Evolutionary conservation across 2,888 invertebrate genomes (phyloP), one percentile per base, ranked within the genome.

Genomic region (Protodeltote pygarga): DNA sequence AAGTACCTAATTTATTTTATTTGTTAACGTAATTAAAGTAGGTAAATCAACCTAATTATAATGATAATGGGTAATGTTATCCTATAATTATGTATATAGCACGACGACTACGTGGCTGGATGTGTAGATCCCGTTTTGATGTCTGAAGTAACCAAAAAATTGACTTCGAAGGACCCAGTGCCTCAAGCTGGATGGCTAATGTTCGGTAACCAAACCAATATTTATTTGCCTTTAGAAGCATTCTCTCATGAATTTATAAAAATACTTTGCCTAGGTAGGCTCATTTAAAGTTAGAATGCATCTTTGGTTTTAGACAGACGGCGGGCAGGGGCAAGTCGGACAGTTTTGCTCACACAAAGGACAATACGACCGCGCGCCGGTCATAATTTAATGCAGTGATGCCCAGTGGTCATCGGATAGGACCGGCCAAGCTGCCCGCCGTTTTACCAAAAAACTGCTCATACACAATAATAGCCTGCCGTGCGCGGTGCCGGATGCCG

Each of bases 111-210:
- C 73, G 79, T 71, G 48, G 75, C 82, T 0, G 83, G 83, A 0
- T 85, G 87, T 52, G 48, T 89, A 15, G 85, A 83, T 0, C 81
- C 87, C 0, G 75, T 49, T 1, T 62, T 89, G 10, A 77, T 91
- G 81, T 83, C 91, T 1, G 78, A 80, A 38, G 83, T 90, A 8
- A 86, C 89, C 0, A 89, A 85, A 45, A 19, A 5, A 2, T 60
- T 91, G 50, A 78, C 79, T 0, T 21, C 64, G 11, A 85, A 78
- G 39, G 84, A 88, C 3, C 85, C 86, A 0, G 84, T 90, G 2
- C 73, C 81, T 0, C 80, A 83, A 39, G 75, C 79, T 11, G 90
- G 92, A 2, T 92, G 92, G 92, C 72, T 92, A 2, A 89, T 92
- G 90, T 89, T 85, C 49, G 91, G 91, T 90, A 60, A 45, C 9